Evolutionary conservation across 2,797 vertebrate species (phyloP).

Genomic region (Carapus acus): DNA sequence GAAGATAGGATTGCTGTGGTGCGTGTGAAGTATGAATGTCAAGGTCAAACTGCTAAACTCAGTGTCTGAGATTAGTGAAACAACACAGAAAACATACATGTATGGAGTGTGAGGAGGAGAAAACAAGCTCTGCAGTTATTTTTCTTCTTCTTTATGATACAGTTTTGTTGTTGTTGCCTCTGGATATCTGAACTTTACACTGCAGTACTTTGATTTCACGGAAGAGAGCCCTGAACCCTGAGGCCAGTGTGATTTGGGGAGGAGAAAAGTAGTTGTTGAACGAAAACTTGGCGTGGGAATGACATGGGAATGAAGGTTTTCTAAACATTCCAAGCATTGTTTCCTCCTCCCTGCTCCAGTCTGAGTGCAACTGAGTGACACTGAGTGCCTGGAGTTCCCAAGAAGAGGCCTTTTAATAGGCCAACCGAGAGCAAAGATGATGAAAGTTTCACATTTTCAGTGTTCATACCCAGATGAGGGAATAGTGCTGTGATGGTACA

Average conservation of each 20-base stretch:
- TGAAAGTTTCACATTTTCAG: slow-evolving; percentile 38
- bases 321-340: slow-evolving; percentile 69
- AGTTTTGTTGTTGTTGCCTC: no score
- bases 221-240: slow-evolving; percentile 18
- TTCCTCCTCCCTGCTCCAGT: slow-evolving; percentile 41
- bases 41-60: no score
- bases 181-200: no score
- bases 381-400: slow-evolving; percentile 54
- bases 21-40: no score
- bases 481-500: slow-evolving; percentile 7
- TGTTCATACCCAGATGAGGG: slow-evolving; percentile 25
- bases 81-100: no score
- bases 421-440: slow-evolving; percentile 45
- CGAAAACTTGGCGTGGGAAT: slow-evolving; percentile 60
- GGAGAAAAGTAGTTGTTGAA: slow-evolving; percentile 39
- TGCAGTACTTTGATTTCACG: not conserved
- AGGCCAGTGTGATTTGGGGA: slow-evolving; percentile 28
- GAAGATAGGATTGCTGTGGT: no score
- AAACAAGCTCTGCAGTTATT: no score
- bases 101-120: no score
- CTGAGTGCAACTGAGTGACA: no score
- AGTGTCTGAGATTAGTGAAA: no score
- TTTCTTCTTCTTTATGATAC: no score
- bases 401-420: slow-evolving; percentile 30
- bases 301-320: slow-evolving; percentile 62